These are phyloP conservation scores for Micronycteris hirsuta DNA, from an alignment of 2,113 vertebrate species.

Conservation along the genomic window DNA sequence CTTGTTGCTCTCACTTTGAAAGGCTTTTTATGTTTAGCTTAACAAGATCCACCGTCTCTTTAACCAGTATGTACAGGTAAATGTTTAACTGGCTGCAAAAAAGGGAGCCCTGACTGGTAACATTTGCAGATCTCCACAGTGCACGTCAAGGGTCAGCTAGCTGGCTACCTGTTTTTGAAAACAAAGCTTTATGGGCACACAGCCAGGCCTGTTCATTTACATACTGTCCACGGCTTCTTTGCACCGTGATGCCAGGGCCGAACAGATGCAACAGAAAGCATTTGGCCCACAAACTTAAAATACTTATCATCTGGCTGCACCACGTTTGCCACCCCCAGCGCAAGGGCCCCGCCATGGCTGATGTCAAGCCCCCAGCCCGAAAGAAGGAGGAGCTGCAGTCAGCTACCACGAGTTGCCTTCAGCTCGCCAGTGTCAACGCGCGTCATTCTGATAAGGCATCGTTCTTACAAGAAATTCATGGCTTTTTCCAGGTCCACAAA, in stretches of 20 bases:
- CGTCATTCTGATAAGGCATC: background rate
- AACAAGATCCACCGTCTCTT: background rate
- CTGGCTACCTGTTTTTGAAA: background rate
- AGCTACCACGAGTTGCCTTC: background rate
- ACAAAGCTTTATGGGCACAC: background rate
- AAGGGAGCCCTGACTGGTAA: background rate
- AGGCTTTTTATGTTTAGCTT: background rate
- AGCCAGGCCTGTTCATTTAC: too few species aligned
- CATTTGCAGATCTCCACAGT: background rate
- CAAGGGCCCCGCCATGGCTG: too few species aligned
- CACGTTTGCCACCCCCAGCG: fast-evolving
- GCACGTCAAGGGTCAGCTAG: background rate
- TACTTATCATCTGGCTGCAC: background rate
- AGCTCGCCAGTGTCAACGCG: background rate
- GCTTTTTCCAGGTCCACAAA: background rate
- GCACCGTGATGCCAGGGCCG: background rate
- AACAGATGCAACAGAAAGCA: background rate
- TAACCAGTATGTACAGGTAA: background rate
- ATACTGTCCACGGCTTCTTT: background rate
- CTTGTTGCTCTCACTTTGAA: background rate
- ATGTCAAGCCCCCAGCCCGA: background rate
- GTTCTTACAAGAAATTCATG: background rate
- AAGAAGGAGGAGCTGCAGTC: too few species aligned
- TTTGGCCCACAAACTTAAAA: background rate
- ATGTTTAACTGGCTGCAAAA: background rate